Conservation (phyloP, 2,797 vertebrate genomes). For the Argentina silus region DNA sequence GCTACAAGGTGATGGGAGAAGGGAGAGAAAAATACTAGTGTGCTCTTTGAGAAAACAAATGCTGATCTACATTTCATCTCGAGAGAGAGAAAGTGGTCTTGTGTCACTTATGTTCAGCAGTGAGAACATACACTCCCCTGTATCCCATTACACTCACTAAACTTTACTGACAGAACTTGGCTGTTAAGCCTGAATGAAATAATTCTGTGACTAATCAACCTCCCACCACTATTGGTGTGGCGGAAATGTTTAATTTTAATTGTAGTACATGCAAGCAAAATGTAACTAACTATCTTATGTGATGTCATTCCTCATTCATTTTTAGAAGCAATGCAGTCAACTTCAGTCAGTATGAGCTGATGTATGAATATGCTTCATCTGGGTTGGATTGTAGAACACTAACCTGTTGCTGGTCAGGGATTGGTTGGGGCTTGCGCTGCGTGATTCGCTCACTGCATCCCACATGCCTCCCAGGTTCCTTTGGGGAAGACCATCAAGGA, state of each 20-base stretch:
- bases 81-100: too few species aligned
- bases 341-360: neutral
- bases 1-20: conserved; percentile 45
- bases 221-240: too few species aligned
- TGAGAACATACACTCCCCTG: too few species aligned
- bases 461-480: conserved; percentile 52
- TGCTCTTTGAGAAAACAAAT: neutral
- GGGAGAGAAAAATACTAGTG: neutral
- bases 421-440: conserved; percentile 49
- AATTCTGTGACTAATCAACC: too few species aligned
- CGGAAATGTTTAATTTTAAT: too few species aligned
- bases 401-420: conserved; percentile 73
- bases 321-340: too few species aligned
- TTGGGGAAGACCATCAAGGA: conserved; percentile 53
- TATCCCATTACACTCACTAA: too few species aligned
- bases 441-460: conserved; percentile 50
- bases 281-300: too few species aligned
- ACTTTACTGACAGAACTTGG: too few species aligned
- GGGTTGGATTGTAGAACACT: conserved; percentile 12
- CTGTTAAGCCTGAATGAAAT: too few species aligned
- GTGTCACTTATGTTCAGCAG: neutral
- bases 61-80: neutral
- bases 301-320: too few species aligned
- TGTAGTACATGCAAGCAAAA: too few species aligned
- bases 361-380: neutral